phyloP scores from a whole-genome alignment of 2,797 vertebrate genomes.

The Fratercula arctica region DNA sequence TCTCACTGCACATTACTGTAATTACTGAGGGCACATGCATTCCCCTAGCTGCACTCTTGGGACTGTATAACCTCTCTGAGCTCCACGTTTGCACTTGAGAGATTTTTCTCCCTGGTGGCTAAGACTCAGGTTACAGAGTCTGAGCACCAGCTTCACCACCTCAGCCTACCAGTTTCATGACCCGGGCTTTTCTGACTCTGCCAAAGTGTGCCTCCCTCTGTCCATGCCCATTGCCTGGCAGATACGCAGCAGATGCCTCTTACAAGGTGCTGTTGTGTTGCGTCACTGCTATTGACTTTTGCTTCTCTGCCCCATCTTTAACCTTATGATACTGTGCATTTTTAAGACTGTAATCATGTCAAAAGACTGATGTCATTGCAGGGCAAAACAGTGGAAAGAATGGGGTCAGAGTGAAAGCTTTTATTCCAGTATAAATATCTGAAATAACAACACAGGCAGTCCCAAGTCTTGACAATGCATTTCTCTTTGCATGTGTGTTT shows the following conservation, averaged over 20 bases:
- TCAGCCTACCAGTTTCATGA: neutral
- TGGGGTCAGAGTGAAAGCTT: neutral
- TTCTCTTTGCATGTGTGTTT: conserved; percentile 13
- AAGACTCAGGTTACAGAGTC: neutral
- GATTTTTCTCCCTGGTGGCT: neutral
- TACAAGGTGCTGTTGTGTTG: neutral
- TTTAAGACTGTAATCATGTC: neutral
- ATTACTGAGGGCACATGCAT: neutral
- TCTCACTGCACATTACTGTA: neutral
- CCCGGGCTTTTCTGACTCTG: neutral
- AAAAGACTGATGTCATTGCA: neutral
- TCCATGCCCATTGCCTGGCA: neutral
- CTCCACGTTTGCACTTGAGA: neutral
- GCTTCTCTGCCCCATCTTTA: neutral
- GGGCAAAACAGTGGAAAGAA: conserved; percentile 19
- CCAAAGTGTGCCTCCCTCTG: neutral
- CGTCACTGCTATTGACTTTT: neutral
- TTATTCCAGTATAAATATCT: conserved; percentile 47
- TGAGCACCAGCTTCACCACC: neutral
- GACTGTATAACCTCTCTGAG: neutral
- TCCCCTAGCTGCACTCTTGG: neutral
- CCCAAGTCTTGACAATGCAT: neutral
- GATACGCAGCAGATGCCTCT: neutral
- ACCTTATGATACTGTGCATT: neutral
- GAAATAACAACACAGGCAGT: neutral